These are phyloP conservation scores for Pituophis catenifer DNA, from an alignment of 2,113 vertebrate species.

Conservation along the genomic window DNA sequence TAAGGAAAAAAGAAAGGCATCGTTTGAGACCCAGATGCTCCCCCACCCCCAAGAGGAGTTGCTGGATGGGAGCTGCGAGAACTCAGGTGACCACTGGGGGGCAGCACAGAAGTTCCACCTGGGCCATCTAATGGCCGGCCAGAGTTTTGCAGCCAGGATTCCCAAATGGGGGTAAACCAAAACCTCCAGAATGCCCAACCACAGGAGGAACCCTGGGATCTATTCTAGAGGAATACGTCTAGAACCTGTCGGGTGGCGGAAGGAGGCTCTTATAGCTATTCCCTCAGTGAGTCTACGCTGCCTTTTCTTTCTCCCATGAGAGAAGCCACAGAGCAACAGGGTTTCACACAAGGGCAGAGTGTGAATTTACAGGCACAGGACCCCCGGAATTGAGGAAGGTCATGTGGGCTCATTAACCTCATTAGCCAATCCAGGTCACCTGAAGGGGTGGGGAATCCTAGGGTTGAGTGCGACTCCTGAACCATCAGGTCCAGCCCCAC, in stretches of 20 bases:
- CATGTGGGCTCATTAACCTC: background rate
- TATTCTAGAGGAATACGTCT: background rate
- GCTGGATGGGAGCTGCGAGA: background rate
- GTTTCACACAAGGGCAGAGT: background rate
- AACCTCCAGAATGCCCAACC: background rate
- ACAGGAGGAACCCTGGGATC: background rate
- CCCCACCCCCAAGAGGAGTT: background rate
- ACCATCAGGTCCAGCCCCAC: background rate
- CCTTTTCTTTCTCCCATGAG: background rate
- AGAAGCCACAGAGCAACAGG: background rate
- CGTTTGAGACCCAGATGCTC: background rate
- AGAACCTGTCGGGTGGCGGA: background rate
- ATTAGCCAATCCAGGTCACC: background rate
- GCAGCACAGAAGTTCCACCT: background rate
- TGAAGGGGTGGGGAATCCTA: background rate
- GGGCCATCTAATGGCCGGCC: background rate
- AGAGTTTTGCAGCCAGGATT: background rate
- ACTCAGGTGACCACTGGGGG: background rate
- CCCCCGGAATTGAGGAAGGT: background rate
- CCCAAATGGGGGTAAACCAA: background rate
- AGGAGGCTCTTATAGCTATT: background rate
- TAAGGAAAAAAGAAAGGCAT: conserved; percentile 44
- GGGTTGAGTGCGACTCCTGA: background rate
- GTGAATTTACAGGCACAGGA: background rate
- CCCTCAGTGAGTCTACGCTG: background rate